phyloP scores from a whole-genome alignment of 2,888 invertebrate genomes.

The Adelphocoris suturalis region DNA sequence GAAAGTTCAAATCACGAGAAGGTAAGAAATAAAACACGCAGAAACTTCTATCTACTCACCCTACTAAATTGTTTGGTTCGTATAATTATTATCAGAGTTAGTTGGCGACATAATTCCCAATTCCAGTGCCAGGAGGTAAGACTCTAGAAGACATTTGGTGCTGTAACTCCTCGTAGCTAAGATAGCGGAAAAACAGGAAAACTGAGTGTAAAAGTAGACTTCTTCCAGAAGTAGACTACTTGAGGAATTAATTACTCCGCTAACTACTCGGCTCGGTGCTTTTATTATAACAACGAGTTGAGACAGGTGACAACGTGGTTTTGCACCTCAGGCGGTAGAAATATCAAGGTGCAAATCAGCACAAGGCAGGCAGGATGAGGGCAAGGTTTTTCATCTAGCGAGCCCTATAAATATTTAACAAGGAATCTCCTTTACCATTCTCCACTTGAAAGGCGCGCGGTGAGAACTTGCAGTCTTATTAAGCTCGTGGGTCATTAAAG shows the following conservation, averaged over 20 bases:
- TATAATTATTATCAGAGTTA: no score
- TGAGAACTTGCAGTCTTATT: conserved; percentile 30
- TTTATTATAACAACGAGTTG: not conserved
- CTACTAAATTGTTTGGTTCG: no score
- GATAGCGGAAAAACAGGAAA: not conserved
- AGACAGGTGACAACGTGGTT: conserved; percentile 2
- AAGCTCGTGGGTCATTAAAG: conserved; percentile 7
- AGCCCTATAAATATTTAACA: conserved; percentile 13
- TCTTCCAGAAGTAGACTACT: not conserved
- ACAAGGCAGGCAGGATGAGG: not conserved
- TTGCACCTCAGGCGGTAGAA: not conserved
- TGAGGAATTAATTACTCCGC: not conserved
- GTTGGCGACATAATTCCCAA: no score
- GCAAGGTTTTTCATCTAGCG: conserved; percentile 5
- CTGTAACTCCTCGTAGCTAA: not conserved
- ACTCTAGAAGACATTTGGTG: not conserved
- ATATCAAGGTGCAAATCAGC: not conserved
- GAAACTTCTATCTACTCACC: no score
- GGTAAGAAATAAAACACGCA: no score
- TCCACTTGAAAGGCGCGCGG: not conserved
- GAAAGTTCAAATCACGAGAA: not conserved
- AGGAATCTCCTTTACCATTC: conserved; percentile 8
- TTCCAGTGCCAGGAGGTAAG: not conserved
- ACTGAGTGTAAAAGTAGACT: not conserved
- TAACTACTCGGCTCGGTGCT: not conserved